Base-by-base conservation (phyloP, 1,140 invertebrate genomes). In the Pseudomyrmex concolor region DNA sequence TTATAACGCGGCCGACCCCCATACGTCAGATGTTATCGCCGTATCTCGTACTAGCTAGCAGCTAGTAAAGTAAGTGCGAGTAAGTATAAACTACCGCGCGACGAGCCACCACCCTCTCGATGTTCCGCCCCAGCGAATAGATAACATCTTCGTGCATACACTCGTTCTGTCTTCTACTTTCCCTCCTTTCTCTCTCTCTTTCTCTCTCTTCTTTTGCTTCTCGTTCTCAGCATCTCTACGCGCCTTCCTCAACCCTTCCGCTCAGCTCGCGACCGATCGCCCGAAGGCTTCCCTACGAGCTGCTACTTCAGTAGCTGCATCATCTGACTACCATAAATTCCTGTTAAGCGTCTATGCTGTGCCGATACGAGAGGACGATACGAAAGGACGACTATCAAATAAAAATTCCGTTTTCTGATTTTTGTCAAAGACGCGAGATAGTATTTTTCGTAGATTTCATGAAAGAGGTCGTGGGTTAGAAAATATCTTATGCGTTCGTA, bases 61-160 rank as follows among this genome's bases (percentile, higher is more conserved):
- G 89, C 89, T 90, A 90, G 83, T 90, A 89, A 88, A 90, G 89
- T 90, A 90, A 90, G 89, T 88, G 86, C 84, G 84, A 88, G 86
- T 90, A 89, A 90, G 89, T 90, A 90, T 90, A 90, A 90, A 89
- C 89, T 83, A 89, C 85, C 71, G 87, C 83, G 82, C 80, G 62
- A 64, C 70, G 62, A 89, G 76, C 87, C 86, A 87, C 89, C 89
- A 90, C 89, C 89, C 89, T 90, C 89, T 90, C 89, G 87, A 90
- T 90, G 89, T 89, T 90, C 89, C 89, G 89, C 89, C 89, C 89
- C 87, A 89, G 84, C 78, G 89, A 72, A 86, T 83, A 89, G 89
- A 90, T 90, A 90, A 85, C 89, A 90, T 90, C 89, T 86, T 87
- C 85, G 80, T 87, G 84, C 85, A 83, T 71, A 77, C 73, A 63